These are phyloP conservation scores for Peromyscus eremicus DNA, from an alignment of 2,797 vertebrate genomes.

Conservation along the genomic window DNA sequence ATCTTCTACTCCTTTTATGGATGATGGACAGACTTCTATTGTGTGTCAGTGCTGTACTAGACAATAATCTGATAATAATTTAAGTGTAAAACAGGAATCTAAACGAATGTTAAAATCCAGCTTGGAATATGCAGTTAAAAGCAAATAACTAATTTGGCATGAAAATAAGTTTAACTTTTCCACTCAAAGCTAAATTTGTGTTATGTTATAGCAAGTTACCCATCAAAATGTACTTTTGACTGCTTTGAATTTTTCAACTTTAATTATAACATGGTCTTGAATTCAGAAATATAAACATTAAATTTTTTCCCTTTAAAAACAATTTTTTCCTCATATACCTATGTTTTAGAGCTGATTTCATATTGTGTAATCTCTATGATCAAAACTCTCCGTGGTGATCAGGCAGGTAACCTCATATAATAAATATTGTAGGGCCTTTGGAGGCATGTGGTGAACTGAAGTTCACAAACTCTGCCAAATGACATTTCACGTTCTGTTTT, in stretches of 20 bases:
- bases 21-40: neutral
- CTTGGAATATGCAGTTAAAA: constrained; percentile 14
- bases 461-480: constrained; percentile 15
- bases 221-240: neutral
- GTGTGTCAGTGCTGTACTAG: neutral
- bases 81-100: constrained; percentile 45
- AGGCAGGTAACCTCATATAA: neutral
- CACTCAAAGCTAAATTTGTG: neutral
- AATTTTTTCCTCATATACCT: neutral
- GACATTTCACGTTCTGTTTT: neutral
- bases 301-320: constrained; percentile 36
- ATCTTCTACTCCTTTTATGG: neutral
- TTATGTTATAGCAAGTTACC: neutral
- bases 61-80: constrained; percentile 5
- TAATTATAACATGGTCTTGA: constrained; percentile 14
- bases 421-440: neutral
- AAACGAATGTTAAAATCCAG: constrained; percentile 46
- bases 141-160: neutral
- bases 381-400: neutral
- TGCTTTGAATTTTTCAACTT: constrained; percentile 13
- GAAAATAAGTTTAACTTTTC: constrained; percentile 55
- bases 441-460: constrained; percentile 9
- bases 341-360: constrained; percentile 48
- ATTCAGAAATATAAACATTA: constrained; percentile 47
- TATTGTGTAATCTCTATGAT: constrained; percentile 50